Evolutionary conservation across 2,888 invertebrate genomes (phyloP).

Genomic region (Spilosoma lubricipeda): DNA sequence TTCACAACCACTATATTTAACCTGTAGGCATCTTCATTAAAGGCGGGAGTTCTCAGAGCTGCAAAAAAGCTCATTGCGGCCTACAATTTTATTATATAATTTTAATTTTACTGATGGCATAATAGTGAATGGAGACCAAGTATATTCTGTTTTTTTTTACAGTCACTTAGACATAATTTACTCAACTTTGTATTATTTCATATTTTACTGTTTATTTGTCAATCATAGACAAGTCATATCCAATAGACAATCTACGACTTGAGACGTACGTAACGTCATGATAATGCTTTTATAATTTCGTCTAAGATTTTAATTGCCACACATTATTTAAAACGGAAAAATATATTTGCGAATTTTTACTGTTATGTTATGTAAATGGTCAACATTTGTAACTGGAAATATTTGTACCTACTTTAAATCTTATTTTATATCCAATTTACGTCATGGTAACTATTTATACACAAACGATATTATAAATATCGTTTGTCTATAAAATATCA

Average conservation of each 20-base stretch:
- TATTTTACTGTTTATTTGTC: neutral
- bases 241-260: neutral
- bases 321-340: too few relatives aligned
- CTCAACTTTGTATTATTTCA: neutral
- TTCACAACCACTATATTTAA: constrained; percentile 50
- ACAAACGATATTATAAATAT: neutral
- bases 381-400: neutral
- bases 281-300: neutral
- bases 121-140: neutral
- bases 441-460: neutral
- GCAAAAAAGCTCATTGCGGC: constrained; percentile 12
- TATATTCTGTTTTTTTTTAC: neutral
- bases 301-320: neutral
- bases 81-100: neutral
- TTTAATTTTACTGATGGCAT: neutral
- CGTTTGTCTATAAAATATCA: neutral
- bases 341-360: too few relatives aligned
- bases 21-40: constrained; percentile 44
- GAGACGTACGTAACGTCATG: neutral
- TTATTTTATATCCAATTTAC: neutral
- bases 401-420: neutral
- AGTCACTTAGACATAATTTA: neutral
- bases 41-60: constrained; percentile 39
- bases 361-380: too few relatives aligned
- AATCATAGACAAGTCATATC: neutral